A percentile compares a stretch with the other conserved stretches of the same genome.
Conservation (phyloP, 1,140 invertebrate genomes). For the Gryllus bimaculatus region DNA sequence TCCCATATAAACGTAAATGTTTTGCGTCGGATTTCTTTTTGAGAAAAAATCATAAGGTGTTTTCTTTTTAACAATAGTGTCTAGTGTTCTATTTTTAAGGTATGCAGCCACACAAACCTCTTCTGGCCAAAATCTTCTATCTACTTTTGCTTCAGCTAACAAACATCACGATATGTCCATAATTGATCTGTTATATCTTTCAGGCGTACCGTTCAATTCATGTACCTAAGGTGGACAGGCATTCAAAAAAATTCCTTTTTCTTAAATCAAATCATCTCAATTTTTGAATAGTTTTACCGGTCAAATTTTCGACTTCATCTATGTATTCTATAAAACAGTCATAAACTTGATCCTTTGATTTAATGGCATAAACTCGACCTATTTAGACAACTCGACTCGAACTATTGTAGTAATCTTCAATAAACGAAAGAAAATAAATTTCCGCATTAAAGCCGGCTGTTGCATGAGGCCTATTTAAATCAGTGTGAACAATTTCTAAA, state of each 20-base stretch:
- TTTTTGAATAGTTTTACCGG: too few species aligned
- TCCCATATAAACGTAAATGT: conserved; percentile 27
- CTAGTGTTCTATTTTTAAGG: conserved; percentile 29
- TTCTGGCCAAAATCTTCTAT: conserved; percentile 31
- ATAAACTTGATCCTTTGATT: conserved; percentile 29
- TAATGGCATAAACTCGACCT: conserved; percentile 30
- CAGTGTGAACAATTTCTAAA: conserved; percentile 30
- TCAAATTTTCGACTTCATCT: conserved; percentile 24
- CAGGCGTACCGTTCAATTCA: too few species aligned
- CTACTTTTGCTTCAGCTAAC: conserved; percentile 23
- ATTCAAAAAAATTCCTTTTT: too few species aligned
- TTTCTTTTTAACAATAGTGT: conserved; percentile 27
- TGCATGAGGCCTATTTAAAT: too few species aligned
- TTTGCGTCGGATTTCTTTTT: conserved; percentile 25
- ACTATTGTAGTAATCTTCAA: too few species aligned
- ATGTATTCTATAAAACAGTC: conserved; percentile 26
- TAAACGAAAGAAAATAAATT: conserved; percentile 23
- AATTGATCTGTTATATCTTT: too few species aligned
- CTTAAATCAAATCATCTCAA: too few species aligned
- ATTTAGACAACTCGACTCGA: conserved; percentile 32
- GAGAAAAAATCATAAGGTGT: conserved; percentile 29
- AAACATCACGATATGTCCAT: conserved; percentile 14
- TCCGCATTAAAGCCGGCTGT: conserved; percentile 24
- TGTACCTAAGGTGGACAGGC: too few species aligned
- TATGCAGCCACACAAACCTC: conserved; percentile 27